Evolutionary conservation across 2,888 invertebrate genomes (phyloP).

Genomic region (Eupithecia centaureata): DNA sequence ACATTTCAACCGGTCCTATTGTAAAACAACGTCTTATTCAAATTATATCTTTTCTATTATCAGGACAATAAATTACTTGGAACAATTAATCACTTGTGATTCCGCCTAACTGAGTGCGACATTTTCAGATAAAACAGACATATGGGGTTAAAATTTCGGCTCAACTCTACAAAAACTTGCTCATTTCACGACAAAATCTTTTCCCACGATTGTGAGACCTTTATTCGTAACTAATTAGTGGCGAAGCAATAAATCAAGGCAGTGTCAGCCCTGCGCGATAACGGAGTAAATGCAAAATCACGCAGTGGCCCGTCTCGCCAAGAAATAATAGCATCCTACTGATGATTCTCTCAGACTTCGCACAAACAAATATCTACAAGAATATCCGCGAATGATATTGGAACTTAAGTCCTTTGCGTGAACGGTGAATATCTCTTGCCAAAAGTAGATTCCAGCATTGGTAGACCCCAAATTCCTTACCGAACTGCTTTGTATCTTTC

Average conservation of each 20-base stretch:
- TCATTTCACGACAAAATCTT: constrained; percentile 11
- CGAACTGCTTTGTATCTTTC: background rate
- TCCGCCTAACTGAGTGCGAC: background rate
- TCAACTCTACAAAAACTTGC: constrained; percentile 5
- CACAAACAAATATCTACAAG: constrained; percentile 17
- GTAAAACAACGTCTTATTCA: background rate
- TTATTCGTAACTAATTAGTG: constrained; percentile 34
- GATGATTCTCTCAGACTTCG: constrained; percentile 3
- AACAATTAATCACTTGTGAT: constrained; percentile 5
- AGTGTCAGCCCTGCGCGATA: constrained; percentile 49
- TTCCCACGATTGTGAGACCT: constrained; percentile 31
- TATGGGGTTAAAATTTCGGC: constrained; percentile 6
- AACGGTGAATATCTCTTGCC: background rate
- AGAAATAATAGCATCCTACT: constrained; percentile 11
- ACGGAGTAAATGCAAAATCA: constrained; percentile 55
- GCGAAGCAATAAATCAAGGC: constrained; percentile 38
- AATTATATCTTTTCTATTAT: background rate
- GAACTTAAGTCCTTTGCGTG: constrained; percentile 3
- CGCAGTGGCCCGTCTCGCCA: constrained; percentile 48
- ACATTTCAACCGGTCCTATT: background rate
- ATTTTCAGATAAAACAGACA: background rate
- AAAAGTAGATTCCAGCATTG: background rate
- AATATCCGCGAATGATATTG: background rate
- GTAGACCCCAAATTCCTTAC: background rate
- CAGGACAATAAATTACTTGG: background rate